phyloP scores from a whole-genome alignment of 2,888 invertebrate species.

The Drosophila falleni region DNA sequence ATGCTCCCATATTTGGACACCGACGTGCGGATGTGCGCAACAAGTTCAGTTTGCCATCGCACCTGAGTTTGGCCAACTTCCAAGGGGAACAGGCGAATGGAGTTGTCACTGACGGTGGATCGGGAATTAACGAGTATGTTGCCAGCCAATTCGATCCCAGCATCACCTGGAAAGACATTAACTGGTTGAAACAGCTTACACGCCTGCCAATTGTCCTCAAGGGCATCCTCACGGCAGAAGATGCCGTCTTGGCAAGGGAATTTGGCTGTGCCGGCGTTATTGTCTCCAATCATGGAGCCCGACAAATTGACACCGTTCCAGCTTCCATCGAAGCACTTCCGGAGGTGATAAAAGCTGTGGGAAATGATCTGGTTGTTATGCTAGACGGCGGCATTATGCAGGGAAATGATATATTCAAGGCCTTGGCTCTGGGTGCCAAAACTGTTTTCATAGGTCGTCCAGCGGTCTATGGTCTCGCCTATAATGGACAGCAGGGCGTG shows the following conservation, averaged over 20 bases:
- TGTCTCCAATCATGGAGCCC: constrained; percentile 97
- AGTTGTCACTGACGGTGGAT: constrained; percentile 84
- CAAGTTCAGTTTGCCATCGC: constrained; percentile 92
- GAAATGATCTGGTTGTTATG: constrained; percentile 91
- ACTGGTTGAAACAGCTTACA: constrained; percentile 93
- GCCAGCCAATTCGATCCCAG: constrained; percentile 91
- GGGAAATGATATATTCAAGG: constrained; percentile 96
- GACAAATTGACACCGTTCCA: constrained; percentile 90
- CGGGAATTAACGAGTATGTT: constrained; percentile 93
- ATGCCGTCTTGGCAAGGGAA: constrained; percentile 91
- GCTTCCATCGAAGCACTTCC: constrained; percentile 94
- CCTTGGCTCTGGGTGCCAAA: constrained; percentile 95
- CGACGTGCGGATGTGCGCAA: constrained; percentile 93
- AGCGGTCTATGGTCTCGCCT: constrained; percentile 93
- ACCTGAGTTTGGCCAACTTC: constrained; percentile 94
- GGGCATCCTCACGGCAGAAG: constrained; percentile 94
- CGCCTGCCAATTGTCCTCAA: constrained; percentile 93
- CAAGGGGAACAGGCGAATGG: constrained; percentile 86
- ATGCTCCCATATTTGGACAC: constrained; percentile 94
- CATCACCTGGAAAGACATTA: constrained; percentile 94
- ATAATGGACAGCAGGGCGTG: constrained; percentile 92
- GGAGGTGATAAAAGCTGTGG: constrained; percentile 91
- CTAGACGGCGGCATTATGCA: constrained; percentile 94
- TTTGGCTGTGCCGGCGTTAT: constrained; percentile 92
- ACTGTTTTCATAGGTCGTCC: constrained; percentile 96